Evolutionary conservation across 2,888 invertebrate genomes (phyloP).

Genomic region (Aromia moschata): DNA sequence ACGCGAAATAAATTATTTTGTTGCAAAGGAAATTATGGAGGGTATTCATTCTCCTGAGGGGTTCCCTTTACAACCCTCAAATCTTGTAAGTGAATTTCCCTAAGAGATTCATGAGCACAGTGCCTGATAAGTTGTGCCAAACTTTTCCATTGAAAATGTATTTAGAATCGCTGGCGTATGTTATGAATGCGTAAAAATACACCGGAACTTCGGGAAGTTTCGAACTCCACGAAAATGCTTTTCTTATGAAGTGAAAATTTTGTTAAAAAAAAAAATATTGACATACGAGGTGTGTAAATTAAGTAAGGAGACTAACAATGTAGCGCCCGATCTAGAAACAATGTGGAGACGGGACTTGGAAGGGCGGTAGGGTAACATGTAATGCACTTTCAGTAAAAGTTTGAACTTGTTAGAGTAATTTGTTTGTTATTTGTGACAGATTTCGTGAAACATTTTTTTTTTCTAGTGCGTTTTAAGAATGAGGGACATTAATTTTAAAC

Average conservation of each 20-base stretch:
- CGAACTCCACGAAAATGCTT: conserved; percentile 4
- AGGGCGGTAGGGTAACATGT: too few relatives aligned
- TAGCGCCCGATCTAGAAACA: too few relatives aligned
- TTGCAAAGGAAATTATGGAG: conserved; percentile 1
- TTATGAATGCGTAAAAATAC: conserved; percentile 20
- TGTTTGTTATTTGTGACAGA: too few relatives aligned
- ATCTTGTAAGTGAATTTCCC: conserved; percentile 18
- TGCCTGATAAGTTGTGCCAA: conserved; percentile 18
- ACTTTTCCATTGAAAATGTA: conserved; percentile 28
- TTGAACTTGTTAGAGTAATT: too few relatives aligned
- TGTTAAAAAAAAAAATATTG: conserved; percentile 3
- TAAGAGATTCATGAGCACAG: conserved; percentile 9
- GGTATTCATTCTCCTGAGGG: not conserved
- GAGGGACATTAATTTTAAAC: too few relatives aligned
- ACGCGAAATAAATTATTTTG: conserved; percentile 6
- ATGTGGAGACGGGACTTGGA: too few relatives aligned
- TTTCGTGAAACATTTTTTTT: too few relatives aligned
- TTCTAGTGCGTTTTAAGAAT: too few relatives aligned
- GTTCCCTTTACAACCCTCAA: conserved; percentile 4
- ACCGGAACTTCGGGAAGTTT: conserved; percentile 1
- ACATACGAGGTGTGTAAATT: too few relatives aligned
- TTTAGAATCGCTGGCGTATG: conserved; percentile 27
- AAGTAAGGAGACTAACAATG: too few relatives aligned
- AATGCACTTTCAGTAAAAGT: too few relatives aligned
- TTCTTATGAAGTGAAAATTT: not conserved